A percentile compares a stretch with the other conserved stretches of the same genome.
Evolutionary conservation across 2,113 vertebrate species (phyloP).

Genomic region (Nycticebus coucang): DNA sequence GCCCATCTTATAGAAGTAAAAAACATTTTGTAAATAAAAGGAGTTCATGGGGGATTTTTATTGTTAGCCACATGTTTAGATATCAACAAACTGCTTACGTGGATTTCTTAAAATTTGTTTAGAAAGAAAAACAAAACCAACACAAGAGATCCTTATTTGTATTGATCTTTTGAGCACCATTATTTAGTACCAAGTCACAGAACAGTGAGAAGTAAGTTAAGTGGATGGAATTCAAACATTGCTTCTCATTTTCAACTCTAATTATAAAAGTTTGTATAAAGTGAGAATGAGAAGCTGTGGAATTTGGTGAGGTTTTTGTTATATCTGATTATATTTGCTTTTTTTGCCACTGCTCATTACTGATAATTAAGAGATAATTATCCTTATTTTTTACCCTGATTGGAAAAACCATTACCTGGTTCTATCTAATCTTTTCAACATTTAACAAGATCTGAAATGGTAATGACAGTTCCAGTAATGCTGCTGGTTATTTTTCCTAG

Average conservation of each 20-base stretch:
- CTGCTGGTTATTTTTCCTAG: not conserved
- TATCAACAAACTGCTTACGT: slow-evolving; percentile 31
- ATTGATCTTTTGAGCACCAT: not conserved
- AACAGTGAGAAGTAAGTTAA: not conserved
- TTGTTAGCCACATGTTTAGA: slow-evolving; percentile 55
- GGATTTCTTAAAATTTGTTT: slow-evolving; percentile 49
- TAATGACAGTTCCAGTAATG: not conserved
- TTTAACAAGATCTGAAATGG: not conserved
- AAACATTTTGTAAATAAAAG: not conserved
- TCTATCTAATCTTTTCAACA: not conserved
- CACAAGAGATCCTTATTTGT: not conserved
- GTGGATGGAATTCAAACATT: not conserved
- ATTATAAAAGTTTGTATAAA: not conserved
- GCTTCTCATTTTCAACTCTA: slow-evolving; percentile 2
- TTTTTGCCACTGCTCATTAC: slow-evolving; percentile 19
- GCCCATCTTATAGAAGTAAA: not conserved
- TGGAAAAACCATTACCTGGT: not conserved
- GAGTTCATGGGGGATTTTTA: slow-evolving; percentile 23
- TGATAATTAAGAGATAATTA: not conserved
- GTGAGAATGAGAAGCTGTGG: slow-evolving; percentile 5
- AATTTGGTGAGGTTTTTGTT: not conserved
- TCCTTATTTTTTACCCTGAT: not conserved
- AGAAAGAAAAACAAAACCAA: not conserved
- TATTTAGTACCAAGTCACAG: slow-evolving; percentile 4
- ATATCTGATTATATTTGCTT: not conserved